phyloP scores from a whole-genome alignment of 2,888 invertebrate genomes.

The Polyommatus iphigenia region DNA sequence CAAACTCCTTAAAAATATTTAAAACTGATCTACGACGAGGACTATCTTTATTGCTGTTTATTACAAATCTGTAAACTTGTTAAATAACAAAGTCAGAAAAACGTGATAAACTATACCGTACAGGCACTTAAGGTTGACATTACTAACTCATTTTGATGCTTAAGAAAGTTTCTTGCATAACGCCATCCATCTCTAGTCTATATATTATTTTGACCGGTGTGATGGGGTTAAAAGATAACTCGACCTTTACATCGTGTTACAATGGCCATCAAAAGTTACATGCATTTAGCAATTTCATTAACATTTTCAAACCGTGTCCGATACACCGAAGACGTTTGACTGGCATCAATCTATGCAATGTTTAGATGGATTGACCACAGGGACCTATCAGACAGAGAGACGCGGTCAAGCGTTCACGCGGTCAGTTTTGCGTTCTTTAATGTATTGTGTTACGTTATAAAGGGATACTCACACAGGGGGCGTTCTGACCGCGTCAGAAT shows the following conservation, averaged over 20 bases:
- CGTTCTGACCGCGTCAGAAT: too few relatives aligned
- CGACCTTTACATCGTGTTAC: background rate
- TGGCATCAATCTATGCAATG: background rate
- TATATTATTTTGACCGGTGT: background rate
- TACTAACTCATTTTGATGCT: background rate
- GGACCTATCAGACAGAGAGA: background rate
- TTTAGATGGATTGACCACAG: background rate
- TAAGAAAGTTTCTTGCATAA: background rate
- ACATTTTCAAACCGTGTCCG: slow-evolving; percentile 24
- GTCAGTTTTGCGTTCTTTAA: too few relatives aligned
- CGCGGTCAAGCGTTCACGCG: too few relatives aligned
- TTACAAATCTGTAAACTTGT: too few relatives aligned
- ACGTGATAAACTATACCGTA: too few relatives aligned
- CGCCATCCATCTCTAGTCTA: background rate
- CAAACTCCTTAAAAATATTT: too few relatives aligned
- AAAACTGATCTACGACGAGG: too few relatives aligned
- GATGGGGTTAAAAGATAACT: slow-evolving; percentile 4
- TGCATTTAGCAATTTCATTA: slow-evolving; percentile 3
- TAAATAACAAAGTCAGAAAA: too few relatives aligned
- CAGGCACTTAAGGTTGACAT: too few relatives aligned
- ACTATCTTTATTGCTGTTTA: too few relatives aligned
- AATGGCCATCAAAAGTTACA: background rate
- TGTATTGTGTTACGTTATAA: too few relatives aligned
- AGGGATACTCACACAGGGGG: too few relatives aligned
- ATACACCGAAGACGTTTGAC: slow-evolving; percentile 15